These are phyloP conservation scores for Plecotus auritus DNA, from an alignment of 2,113 vertebrate genomes.

Conservation along the genomic window DNA sequence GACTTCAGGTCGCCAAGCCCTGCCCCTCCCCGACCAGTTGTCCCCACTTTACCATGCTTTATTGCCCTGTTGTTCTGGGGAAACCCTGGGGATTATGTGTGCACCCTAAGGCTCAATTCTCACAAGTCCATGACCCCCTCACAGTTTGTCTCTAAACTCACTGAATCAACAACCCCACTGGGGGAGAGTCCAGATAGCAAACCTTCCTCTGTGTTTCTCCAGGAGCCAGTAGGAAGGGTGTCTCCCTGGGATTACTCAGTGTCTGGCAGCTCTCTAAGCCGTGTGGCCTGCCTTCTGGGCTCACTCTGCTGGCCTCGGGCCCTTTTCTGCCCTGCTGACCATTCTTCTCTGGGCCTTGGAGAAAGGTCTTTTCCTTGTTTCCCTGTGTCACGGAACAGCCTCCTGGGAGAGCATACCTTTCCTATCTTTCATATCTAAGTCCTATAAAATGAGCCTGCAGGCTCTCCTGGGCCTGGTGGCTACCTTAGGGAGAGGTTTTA, in stretches of 20 bases:
- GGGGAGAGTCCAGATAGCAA: background rate
- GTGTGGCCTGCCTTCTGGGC: background rate
- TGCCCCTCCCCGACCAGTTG: background rate
- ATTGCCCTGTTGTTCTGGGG: background rate
- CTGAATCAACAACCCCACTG: background rate
- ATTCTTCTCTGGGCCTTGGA: background rate
- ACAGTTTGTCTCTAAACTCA: background rate
- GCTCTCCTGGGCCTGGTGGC: background rate
- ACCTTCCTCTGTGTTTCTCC: background rate
- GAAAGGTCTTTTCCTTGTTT: background rate
- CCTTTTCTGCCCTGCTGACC: background rate
- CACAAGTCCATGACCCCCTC: background rate
- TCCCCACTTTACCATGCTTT: background rate
- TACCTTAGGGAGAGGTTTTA: rapidly evolving
- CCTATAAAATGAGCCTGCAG: background rate
- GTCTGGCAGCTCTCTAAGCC: background rate
- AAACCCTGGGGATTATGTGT: background rate
- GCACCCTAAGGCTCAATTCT: background rate
- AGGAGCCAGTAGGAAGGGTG: background rate
- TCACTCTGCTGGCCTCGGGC: background rate
- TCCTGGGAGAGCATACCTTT: background rate
- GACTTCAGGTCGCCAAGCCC: background rate
- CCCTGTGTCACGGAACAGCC: background rate
- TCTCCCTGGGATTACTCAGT: too few species aligned
- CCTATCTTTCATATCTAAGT: background rate